Conservation (phyloP, 2,113 vertebrate genomes). For the Lontra canadensis region DNA sequence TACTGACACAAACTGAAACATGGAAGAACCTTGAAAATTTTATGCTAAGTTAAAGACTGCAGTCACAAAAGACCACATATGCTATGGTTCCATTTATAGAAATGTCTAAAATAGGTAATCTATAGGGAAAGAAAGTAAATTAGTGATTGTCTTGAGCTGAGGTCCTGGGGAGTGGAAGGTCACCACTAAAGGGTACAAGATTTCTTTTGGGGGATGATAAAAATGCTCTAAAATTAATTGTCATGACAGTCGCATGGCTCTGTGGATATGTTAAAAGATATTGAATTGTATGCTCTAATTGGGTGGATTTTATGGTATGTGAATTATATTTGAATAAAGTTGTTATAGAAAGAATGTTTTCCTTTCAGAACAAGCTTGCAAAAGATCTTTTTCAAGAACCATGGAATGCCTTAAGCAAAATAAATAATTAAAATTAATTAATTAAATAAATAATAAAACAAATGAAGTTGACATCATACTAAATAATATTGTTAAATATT, state of each 20-base stretch:
- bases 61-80: not conserved
- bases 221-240: not conserved
- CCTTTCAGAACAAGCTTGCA: conserved; percentile 18
- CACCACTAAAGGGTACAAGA: not conserved
- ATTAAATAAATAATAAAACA: not conserved
- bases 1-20: not conserved
- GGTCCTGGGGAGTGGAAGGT: not conserved
- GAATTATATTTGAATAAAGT: conserved; percentile 14
- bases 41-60: not conserved
- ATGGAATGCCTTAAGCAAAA: not conserved
- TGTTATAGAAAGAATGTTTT: not conserved
- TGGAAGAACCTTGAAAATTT: not conserved
- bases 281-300: not conserved
- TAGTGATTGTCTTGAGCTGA: not conserved
- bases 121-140: not conserved
- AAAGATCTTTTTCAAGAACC: conserved; percentile 5
- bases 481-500: conserved; percentile 48
- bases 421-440: not conserved
- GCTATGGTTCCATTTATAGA: not conserved
- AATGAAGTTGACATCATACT: not conserved
- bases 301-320: not conserved
- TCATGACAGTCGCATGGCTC: not conserved
- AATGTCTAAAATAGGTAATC: not conserved
- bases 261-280: not conserved
- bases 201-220: not conserved